Base-by-base conservation (phyloP, 2,113 vertebrate genomes). In the Arvicanthis niloticus region DNA sequence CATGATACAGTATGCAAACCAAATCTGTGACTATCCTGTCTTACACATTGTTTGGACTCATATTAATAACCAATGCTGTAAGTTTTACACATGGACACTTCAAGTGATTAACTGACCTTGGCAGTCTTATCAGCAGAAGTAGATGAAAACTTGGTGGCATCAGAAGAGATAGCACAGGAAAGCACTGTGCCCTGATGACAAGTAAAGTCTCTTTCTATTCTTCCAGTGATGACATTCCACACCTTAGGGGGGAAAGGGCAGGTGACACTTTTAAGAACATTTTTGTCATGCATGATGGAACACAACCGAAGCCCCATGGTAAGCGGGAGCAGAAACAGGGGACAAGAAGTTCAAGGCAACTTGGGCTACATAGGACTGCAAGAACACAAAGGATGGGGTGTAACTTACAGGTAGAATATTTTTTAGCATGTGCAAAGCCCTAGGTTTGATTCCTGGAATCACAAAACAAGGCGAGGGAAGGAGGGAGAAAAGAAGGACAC, bases 41-140 rank as follows among this genome's bases (percentile, higher is more conserved):
- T 40, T 24, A 56, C 11, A 93, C 40, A 89, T 86, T 67, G 91
- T 56, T 65, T 92, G 56, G 12, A 77, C 56, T 89, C 42, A 72
- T 56, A 65, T 72, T 67, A 91, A 89, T 7, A 68, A 68, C 67
- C 16, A 90, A 70, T 42, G 45, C 48, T 70, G 42, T 76, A 91
- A 24, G 29, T 87, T 67, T 86, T 48, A 89, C 8, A 10, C 42
- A 51, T 88, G 78, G 51, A 77, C 65, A 62, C 95, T 88, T 91
- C 7, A 89, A 91, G 0, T 75, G 10, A 94, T n/a, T 97, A 21
- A 91, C 96, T 76, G 95, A 99, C 99, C 99, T 99, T 99, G 88
- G 99, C 99, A 22, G 99, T 99, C 97, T 98, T 99, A 98, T 99
- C 99, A 94, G 99, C 99, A 97, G 99, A 99, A 88, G 99, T 97